Base-by-base conservation (phyloP, 1,140 invertebrate species). In the Panagrolaimus sp. region DNA sequence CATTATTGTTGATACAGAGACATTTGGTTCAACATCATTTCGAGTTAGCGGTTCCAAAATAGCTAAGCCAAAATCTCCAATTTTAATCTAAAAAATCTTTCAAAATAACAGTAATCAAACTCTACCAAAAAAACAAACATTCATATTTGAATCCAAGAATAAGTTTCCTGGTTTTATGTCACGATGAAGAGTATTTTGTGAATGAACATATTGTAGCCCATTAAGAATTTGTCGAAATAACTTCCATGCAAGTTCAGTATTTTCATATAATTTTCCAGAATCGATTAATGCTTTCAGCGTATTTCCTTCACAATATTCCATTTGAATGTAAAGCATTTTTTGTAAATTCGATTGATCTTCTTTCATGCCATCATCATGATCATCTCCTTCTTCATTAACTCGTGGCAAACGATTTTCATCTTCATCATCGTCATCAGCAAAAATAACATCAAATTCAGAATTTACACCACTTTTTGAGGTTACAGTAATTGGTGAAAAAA, bases 11-110 rank as follows among this genome's bases (percentile, higher is more conserved):
- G 68, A 65, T 53, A 14, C 27, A 14, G 38, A 11, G 47, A 31
- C 42, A 38, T 20, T 65, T 63, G 63, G 69, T 67, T 42, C 57
- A 9, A 47, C 62, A 43, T 76, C 70, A n/a, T 66, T n/a, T 46
- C 72, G 85, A 2, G 84, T 83, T 44, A 88, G 75, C 67, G 88
- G 86, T 77, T 57, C 51, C 9, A 57, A 27, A 0, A 92, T 96
- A 0, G 94, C 94, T 0, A 97, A 86, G 38, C 94, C 94, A 85
- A 97, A 96, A 84, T 97, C 94, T 57, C 93, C 94, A 81, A 97
- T 96, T 87, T 96, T 96, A 0, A 96, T 92, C 85, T 94, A 13
- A 57, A 57, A 57, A 3, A 1, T 4, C 51, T 91, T 84, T 96
- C 93, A 72, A 0, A 5, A 48, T 23, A 4, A 14, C 14, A 9